These are phyloP conservation scores for Glareola pratincola DNA, from an alignment of 2,113 vertebrate genomes.

Conservation along the genomic window DNA sequence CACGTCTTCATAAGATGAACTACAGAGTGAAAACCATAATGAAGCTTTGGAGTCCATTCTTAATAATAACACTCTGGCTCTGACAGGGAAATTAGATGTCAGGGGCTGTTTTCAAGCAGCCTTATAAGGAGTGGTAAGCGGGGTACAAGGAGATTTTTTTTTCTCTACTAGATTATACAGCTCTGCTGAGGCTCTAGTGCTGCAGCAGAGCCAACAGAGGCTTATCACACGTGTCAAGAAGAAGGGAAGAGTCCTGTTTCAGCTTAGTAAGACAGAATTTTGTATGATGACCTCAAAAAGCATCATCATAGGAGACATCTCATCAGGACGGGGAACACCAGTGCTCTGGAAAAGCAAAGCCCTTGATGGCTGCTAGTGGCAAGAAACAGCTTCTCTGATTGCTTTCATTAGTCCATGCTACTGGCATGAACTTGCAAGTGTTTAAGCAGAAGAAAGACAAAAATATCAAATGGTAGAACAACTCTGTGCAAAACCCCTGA, in stretches of 20 bases:
- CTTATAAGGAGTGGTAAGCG: not conserved
- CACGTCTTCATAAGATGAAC: accelerated
- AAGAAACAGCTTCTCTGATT: accelerated
- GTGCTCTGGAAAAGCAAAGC: not conserved
- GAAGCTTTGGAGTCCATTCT: not conserved
- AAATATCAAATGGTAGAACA: not conserved
- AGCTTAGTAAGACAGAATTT: not conserved
- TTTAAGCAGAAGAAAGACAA: not conserved
- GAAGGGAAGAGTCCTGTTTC: not conserved
- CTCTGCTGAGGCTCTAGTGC: not conserved
- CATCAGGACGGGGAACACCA: not conserved
- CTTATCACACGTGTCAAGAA: not conserved
- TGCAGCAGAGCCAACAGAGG: not conserved
- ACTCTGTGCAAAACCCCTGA: not conserved
- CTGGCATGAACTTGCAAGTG: not conserved
- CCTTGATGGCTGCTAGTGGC: not conserved
- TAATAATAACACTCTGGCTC: not conserved
- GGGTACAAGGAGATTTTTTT: not conserved
- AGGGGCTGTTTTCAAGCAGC: not conserved
- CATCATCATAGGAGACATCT: not conserved
- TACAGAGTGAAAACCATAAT: not conserved
- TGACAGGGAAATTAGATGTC: not conserved
- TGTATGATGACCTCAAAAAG: not conserved
- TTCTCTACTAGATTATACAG: not conserved
- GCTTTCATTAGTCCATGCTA: not conserved